These are phyloP conservation scores for Petrosia ficiformis DNA, from an alignment of 37 sponge, comb jelly and placozoan genomes.

Conservation along the genomic window DNA sequence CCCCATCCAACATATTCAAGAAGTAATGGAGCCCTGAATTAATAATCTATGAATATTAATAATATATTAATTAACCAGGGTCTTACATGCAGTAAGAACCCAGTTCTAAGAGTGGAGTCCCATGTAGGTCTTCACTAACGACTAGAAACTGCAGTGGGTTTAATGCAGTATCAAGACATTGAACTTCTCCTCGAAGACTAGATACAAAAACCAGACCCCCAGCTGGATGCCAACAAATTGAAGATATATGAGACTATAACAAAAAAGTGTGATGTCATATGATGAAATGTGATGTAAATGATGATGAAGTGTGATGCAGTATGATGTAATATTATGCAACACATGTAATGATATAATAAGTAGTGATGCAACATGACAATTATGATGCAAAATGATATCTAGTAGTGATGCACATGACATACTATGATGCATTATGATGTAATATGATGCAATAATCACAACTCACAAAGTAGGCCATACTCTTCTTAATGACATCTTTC, in stretches of 20 bases:
- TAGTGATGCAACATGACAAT: no score
- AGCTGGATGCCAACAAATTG: conserved; percentile 67
- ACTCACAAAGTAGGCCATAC: conserved; percentile 49
- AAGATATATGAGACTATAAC: conserved; percentile 39
- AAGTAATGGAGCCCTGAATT: conserved; percentile 30
- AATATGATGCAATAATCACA: no score
- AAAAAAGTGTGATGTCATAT: neutral
- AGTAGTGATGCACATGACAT: no score
- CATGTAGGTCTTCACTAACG: conserved; percentile 24
- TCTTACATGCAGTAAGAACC: conserved; percentile 40
- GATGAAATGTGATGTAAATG: no score
- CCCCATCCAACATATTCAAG: conserved; percentile 55
- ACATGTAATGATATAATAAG: no score
- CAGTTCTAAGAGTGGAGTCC: conserved; percentile 29
- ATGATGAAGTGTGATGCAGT: neutral
- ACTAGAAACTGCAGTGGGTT: conserved; percentile 35
- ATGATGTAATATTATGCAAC: no score
- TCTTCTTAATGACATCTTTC: neutral
- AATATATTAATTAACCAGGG: neutral
- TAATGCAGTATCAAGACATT: conserved; percentile 61
- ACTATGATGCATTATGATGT: no score
- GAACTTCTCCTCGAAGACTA: conserved; percentile 42
- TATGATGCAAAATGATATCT: no score
- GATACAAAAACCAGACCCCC: conserved; percentile 52
- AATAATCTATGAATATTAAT: neutral